Evolutionary conservation across 2,113 vertebrate species (phyloP).

Genomic region (Fulmarus glacialis): DNA sequence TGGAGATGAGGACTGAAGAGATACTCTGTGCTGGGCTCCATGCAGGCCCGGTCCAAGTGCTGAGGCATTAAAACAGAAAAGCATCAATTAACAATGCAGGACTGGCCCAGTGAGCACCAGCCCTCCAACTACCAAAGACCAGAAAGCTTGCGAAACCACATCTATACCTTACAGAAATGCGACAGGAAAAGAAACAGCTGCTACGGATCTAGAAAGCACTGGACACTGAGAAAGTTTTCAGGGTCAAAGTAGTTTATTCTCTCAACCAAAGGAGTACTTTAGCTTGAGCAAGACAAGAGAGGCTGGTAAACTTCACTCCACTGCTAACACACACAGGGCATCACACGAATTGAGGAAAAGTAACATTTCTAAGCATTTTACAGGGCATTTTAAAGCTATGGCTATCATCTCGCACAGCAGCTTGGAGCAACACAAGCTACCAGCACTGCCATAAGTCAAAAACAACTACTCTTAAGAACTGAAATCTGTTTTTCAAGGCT

Average conservation of each 20-base stretch:
- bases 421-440: background rate
- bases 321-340: background rate
- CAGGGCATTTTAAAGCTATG: background rate
- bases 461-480: background rate
- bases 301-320: background rate
- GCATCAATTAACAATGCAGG: background rate
- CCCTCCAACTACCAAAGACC: background rate
- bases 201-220: background rate
- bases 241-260: background rate
- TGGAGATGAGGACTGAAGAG: slow-evolving; percentile 98
- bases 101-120: background rate
- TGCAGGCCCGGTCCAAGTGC: slow-evolving; percentile 97
- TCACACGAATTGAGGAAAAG: background rate
- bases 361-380: background rate
- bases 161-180: background rate
- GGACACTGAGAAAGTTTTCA: no score
- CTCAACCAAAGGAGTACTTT: background rate
- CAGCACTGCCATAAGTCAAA: background rate
- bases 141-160: background rate
- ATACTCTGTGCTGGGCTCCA: slow-evolving; percentile 99
- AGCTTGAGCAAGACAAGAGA: background rate
- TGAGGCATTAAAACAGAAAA: slow-evolving; percentile 59
- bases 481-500: background rate
- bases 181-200: background rate
- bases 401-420: background rate